Conservation (phyloP, 2,888 invertebrate species). For the Gryllus longicercus region DNA sequence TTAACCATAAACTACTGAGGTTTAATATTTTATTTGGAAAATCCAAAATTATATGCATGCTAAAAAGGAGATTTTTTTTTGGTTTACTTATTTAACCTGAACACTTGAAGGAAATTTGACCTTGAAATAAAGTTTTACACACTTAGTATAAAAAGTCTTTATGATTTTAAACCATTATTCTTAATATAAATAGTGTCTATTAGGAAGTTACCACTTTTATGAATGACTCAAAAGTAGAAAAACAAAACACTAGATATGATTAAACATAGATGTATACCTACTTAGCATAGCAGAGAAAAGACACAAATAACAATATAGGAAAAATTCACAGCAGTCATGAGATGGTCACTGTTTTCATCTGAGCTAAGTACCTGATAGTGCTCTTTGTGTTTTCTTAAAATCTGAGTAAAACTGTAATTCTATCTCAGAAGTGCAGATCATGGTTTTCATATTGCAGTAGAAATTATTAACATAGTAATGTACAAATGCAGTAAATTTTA, state of each 20-base stretch:
- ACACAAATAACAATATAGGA: not conserved
- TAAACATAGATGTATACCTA: not conserved
- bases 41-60: no score
- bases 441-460: slow-evolving; percentile 2
- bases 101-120: no score
- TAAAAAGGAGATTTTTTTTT: no score
- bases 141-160: no score
- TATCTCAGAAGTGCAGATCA: not conserved
- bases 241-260: not conserved
- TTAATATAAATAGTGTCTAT: no score
- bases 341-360: not conserved
- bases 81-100: no score
- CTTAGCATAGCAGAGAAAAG: not conserved
- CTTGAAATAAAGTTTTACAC: no score
- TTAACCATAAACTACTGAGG: no score
- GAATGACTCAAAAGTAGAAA: not conserved
- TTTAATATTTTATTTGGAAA: no score
- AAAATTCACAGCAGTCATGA: not conserved
- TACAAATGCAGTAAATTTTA: not conserved
- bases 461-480: not conserved
- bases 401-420: not conserved
- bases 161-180: no score
- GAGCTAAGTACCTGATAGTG: not conserved
- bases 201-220: not conserved
- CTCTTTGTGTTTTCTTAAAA: not conserved